phyloP scores from a whole-genome alignment of 2,888 invertebrate genomes.

The Stenodera caucasica region DNA sequence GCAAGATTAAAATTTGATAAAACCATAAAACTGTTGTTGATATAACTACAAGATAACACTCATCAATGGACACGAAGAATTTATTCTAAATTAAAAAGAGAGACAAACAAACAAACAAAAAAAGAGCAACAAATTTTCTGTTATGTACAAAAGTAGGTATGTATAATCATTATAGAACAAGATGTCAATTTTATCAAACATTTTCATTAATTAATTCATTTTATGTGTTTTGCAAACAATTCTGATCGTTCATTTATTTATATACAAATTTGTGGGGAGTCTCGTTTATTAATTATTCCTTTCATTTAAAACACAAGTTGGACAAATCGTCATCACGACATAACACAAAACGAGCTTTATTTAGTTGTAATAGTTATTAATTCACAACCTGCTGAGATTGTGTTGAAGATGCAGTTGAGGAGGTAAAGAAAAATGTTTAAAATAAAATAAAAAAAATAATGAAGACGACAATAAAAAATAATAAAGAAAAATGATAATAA shows the following conservation, averaged over 20 bases:
- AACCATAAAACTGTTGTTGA: conserved; percentile 52
- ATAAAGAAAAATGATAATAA: conserved; percentile 49
- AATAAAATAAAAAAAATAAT: conserved; percentile 26
- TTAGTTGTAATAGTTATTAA: conserved; percentile 52
- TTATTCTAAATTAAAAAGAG: neutral
- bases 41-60: conserved; percentile 48
- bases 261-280: neutral
- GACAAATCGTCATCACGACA: conserved; percentile 1
- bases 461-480: conserved; percentile 41
- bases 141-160: conserved; percentile 13
- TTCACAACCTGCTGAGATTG: conserved; percentile 48
- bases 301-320: neutral
- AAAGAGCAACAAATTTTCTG: conserved; percentile 22
- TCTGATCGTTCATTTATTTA: neutral
- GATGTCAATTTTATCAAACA: conserved; percentile 3
- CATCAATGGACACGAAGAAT: conserved; percentile 45
- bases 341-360: conserved; percentile 45
- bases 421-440: neutral
- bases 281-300: neutral
- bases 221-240: neutral
- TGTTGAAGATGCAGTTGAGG: conserved; percentile 28
- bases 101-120: neutral
- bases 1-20: conserved; percentile 49
- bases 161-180: neutral
- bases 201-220: neutral